Evolutionary conservation across 2,797 vertebrate species (phyloP), one percentile per base, ranked within the genome.

Genomic region (Myotis planiceps): DNA sequence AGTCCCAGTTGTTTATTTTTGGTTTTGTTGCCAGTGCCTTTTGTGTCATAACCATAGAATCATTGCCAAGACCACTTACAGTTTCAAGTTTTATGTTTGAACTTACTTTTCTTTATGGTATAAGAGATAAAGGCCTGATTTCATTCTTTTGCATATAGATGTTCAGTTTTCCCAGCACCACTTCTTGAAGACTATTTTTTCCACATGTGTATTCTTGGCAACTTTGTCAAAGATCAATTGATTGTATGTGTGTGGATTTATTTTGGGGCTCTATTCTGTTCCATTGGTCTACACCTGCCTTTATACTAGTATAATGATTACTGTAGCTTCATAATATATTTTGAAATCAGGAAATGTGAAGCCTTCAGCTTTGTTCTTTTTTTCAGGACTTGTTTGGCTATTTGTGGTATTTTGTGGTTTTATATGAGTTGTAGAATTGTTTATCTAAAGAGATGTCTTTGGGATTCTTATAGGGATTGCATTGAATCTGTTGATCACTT

Each of bases 181-280:
- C 21, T 81, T 66, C 4, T 47, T 68, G 23, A 88, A 93, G 25
- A 75, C 23, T 66, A 68, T 82, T 37, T 49, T 93, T 82, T 75
- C n/a, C 47, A 93, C 3, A 82, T 68, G 37, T 93, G 34, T 88
- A 29, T 72, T 74, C 34, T 82, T 88, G 47, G 58, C 39, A 93
- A 49, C 34, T 27, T 88, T 82, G 47, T 66, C 69, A 72, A 88
- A 82, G 47, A 37, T 88, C 53, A 65, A 5, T 45, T 88, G 34
- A 74, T 18, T 88, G 0, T 37, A 29, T 78, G n/a, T 66, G 9
- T 74, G 45, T 66, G 8, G 55, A 42, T 72, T 87, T 87, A 75
- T 88, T 81, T 88, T n/a, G 74, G 84, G 34, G 37, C 58, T 81
- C 37, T 88, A 68, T 68, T 42, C 45, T 93, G 75, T 88, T 65